A percentile compares a stretch with the other conserved stretches of the same genome.
Evolutionary conservation across 1,140 invertebrate species (phyloP).

Genomic region (Onthophagus taurus): DNA sequence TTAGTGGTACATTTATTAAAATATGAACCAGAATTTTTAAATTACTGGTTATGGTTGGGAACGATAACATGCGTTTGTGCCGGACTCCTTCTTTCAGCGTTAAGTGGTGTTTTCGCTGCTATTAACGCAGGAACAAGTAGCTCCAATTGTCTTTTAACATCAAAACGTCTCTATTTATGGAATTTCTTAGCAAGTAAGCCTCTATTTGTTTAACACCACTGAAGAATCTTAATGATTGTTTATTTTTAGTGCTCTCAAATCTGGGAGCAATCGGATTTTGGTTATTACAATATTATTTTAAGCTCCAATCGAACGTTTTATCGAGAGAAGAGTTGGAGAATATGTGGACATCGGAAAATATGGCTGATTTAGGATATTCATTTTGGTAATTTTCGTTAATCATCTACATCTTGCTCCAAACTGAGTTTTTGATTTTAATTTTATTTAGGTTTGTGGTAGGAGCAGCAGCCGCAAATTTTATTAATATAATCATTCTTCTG

Average conservation of each 20-base stretch:
- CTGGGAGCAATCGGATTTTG: slow-evolving; percentile 60
- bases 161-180: slow-evolving; percentile 72
- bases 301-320: slow-evolving; percentile 67
- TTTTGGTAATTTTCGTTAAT: slow-evolving; percentile 52
- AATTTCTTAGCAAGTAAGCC: slow-evolving; percentile 53
- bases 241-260: slow-evolving; percentile 60
- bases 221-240: slow-evolving; percentile 4
- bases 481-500: slow-evolving; percentile 66
- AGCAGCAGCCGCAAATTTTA: slow-evolving; percentile 56
- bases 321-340: slow-evolving; percentile 61
- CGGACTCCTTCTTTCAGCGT: slow-evolving; percentile 54
- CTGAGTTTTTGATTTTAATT: too few relatives aligned
- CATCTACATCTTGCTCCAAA: background rate
- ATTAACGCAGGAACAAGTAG: slow-evolving; percentile 70
- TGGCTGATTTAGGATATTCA: slow-evolving; percentile 63
- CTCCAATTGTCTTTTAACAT: slow-evolving; percentile 58
- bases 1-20: slow-evolving; percentile 51
- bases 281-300: slow-evolving; percentile 63
- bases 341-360: slow-evolving; percentile 61
- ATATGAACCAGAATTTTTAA: slow-evolving; percentile 55
- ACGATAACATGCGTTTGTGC: slow-evolving; percentile 55
- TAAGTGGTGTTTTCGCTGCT: slow-evolving; percentile 64
- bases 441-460: slow-evolving; percentile 64
- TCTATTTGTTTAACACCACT: background rate
- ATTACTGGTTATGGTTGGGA: slow-evolving; percentile 61